Conservation (phyloP, 2,797 vertebrate genomes). For the Onychomys torridus region DNA sequence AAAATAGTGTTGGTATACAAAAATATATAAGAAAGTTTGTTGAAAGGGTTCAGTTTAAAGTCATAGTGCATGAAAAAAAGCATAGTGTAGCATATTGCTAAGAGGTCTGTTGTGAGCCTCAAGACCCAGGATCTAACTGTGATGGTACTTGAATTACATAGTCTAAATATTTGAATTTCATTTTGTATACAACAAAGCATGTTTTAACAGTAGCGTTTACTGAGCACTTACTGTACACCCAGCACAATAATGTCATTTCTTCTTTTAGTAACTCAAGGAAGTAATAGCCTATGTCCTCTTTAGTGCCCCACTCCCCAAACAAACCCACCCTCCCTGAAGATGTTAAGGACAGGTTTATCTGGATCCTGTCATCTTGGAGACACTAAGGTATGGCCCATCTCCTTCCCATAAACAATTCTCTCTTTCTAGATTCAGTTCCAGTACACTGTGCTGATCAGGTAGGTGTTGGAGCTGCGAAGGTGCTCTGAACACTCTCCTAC, state of each 20-base stretch:
- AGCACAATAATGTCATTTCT: background rate
- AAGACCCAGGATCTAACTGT: conserved; percentile 42
- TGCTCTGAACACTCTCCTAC: background rate
- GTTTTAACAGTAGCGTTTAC: conserved; percentile 59
- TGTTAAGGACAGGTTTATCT: background rate
- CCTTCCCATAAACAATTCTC: rapidly evolving
- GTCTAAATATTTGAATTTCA: conserved; percentile 64
- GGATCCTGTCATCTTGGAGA: background rate
- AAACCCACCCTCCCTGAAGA: background rate
- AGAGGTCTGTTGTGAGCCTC: conserved; percentile 45
- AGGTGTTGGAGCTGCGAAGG: background rate
- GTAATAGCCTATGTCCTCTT: background rate
- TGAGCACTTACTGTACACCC: conserved; percentile 12
- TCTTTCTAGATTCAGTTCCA: background rate
- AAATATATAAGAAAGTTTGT: conserved; percentile 65
- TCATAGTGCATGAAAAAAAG: conserved; percentile 74
- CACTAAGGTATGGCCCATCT: background rate
- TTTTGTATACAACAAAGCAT: conserved; percentile 45
- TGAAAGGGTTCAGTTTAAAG: conserved; percentile 73
- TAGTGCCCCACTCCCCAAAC: background rate
- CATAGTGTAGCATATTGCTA: conserved; percentile 53
- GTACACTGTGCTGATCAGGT: background rate
- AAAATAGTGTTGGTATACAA: conserved; percentile 75
- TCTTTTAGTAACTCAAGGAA: background rate
- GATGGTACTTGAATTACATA: conserved; percentile 50